A percentile compares a stretch with the other conserved stretches of the same genome.
Conservation (phyloP, 2,888 invertebrate species). For the Pterobdella sp. region DNA sequence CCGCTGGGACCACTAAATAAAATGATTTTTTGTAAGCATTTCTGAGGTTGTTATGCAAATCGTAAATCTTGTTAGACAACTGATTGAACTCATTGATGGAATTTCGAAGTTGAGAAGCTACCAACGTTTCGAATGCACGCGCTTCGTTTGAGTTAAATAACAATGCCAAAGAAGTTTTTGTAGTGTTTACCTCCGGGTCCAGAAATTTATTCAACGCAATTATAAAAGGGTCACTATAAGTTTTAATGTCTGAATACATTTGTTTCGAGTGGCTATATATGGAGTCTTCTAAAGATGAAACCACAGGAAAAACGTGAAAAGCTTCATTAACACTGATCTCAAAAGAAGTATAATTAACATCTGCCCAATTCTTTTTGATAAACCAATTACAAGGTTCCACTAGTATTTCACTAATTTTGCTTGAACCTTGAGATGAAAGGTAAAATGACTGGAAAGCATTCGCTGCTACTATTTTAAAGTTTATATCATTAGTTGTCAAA, state of each 20-base stretch:
- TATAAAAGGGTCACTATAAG: not conserved
- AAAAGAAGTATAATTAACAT: constrained; percentile 17
- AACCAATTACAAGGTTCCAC: constrained; percentile 27
- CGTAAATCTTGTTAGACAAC: constrained; percentile 26
- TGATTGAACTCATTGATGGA: constrained; percentile 28
- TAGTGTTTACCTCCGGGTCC: constrained; percentile 6
- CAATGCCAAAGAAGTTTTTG: constrained; percentile 26
- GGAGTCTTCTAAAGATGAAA: constrained; percentile 12
- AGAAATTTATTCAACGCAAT: constrained; percentile 21
- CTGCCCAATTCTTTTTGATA: constrained; percentile 5
- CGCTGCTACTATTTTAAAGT: constrained; percentile 10
- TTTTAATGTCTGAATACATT: not conserved
- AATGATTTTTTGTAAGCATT: constrained; percentile 23
- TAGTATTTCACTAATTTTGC: not conserved
- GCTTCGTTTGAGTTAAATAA: not conserved
- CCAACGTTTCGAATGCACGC: not conserved
- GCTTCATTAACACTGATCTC: constrained; percentile 8
- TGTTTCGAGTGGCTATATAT: not conserved
- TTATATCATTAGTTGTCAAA: constrained; percentile 10
- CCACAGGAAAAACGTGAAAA: not conserved
- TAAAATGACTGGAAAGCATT: constrained; percentile 23
- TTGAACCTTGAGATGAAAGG: not conserved
- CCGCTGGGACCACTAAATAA: constrained; percentile 21
- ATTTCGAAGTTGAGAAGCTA: constrained; percentile 3
- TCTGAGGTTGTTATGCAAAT: constrained; percentile 24